Evolutionary conservation across 2,888 invertebrate genomes (phyloP), one percentile per base, ranked within the genome.

Genomic region (Tinea pellionella): DNA sequence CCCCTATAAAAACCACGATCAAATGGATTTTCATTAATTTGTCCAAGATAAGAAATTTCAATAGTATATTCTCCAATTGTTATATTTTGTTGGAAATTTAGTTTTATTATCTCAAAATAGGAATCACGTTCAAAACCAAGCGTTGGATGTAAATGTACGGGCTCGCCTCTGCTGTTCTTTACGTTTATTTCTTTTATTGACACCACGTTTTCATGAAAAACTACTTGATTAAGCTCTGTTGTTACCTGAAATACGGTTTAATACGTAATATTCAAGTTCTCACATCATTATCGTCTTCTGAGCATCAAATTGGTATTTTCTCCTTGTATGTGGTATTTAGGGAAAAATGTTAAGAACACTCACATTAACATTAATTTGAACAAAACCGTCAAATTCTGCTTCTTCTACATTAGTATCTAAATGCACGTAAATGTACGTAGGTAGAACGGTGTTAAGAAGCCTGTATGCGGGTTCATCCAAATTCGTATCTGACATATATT

Each of bases 1-100:
- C 87, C 87, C 61, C 74, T 79, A 64, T 87, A 87, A 63, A 87
- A 83, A 0, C 87, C 87, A 67, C 87, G 75, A 24, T 84, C 84
- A 3, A 74, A 8, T 0, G 83, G 86, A 61, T 85, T 87, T 2
- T 70, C 68, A 41, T 82, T 80, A 61, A 87, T 86, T 13, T 62
- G 66, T 2, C 82, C 84, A 11, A 64, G 62, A 64, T 78, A 87
- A 7, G 64, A 64, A 15, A 87, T 66, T 2, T 65, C 66, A 47
- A 87, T 77, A 9, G 68, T 73, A 64, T 87, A 87, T 42, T 64
- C 67, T 0, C 86, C 84, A 60, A 64, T 61, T 1, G 62, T 11
- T 4, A 87, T 68, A 1, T 69, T 66, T 1, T 67, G 55, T 1
- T 67, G 75, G 0, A 82, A 69, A 64, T 85, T 77, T 53, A 87